phyloP scores from a whole-genome alignment of 92 coral and sea anemone genomes.

The Phymanthus crucifer region DNA sequence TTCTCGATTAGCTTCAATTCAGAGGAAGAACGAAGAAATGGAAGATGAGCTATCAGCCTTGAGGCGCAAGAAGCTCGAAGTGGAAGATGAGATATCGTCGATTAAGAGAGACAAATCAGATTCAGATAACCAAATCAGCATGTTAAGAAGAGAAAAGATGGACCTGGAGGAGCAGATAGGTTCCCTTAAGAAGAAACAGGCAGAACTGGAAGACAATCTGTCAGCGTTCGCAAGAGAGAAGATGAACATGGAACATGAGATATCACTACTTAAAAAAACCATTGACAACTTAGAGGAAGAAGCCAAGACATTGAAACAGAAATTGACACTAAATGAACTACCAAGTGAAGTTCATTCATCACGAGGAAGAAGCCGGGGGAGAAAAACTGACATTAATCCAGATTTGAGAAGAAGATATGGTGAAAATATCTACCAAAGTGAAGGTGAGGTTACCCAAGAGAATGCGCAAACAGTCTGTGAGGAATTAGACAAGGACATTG shows the following conservation, averaged over 20 bases:
- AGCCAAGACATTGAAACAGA: constrained; percentile 27
- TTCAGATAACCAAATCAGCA: constrained; percentile 72
- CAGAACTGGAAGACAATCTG: constrained; percentile 67
- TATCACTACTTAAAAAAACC: constrained; percentile 56
- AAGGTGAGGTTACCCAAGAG: constrained; percentile 17
- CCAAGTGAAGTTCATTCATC: constrained; percentile 23
- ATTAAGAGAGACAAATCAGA: constrained; percentile 88
- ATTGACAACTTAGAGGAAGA: constrained; percentile 60
- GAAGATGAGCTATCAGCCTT: constrained; percentile 77
- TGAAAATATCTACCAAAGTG: constrained; percentile 22
- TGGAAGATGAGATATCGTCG: constrained; percentile 91
- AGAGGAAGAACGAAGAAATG: constrained; percentile 82
- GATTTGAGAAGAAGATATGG: background rate
- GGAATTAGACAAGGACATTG: constrained; percentile 45
- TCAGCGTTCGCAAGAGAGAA: constrained; percentile 79
- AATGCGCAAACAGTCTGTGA: constrained; percentile 16
- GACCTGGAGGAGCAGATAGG: constrained; percentile 65
- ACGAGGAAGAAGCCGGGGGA: constrained; percentile 27
- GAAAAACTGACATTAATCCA: constrained; percentile 8
- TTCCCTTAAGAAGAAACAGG: constrained; percentile 58
- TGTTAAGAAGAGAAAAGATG: constrained; percentile 62
- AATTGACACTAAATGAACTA: background rate
- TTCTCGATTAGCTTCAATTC: constrained; percentile 60
- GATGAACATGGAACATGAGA: constrained; percentile 73
- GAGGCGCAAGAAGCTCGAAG: constrained; percentile 75